Evolutionary conservation across 2,797 vertebrate genomes (phyloP).

Genomic region (Aphelocoma californica): DNA sequence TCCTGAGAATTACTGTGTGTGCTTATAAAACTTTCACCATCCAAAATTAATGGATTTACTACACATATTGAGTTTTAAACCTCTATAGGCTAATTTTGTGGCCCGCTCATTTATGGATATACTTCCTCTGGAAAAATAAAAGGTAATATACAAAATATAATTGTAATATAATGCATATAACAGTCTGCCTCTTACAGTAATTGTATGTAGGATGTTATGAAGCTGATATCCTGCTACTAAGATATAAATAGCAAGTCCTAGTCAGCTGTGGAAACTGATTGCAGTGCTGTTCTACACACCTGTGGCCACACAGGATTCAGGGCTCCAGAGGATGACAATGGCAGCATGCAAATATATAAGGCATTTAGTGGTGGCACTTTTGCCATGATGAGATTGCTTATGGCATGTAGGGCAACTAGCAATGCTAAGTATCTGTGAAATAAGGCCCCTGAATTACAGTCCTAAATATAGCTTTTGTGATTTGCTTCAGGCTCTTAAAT

Average conservation of each 20-base stretch:
- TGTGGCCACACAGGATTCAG: neutral
- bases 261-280: neutral
- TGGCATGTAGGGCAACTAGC: constrained; percentile 40
- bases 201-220: neutral
- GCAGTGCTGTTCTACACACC: neutral
- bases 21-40: neutral
- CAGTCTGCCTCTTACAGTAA: neutral
- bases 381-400: constrained; percentile 47
- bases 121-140: neutral
- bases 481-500: constrained; percentile 62
- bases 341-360: neutral
- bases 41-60: neutral
- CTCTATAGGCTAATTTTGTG: neutral
- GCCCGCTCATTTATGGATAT: neutral
- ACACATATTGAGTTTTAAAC: neutral
- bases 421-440: constrained; percentile 31
- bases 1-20: neutral
- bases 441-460: constrained; percentile 25
- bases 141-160: neutral
- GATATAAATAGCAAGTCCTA: constrained; percentile 45
- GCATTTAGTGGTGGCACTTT: neutral
- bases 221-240: neutral
- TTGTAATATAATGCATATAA: neutral
- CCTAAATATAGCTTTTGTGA: constrained; percentile 53
- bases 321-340: neutral